A percentile compares a stretch with the other conserved stretches of the same genome.
Evolutionary conservation across 2,797 vertebrate genomes (phyloP).

Genomic region (Coranthus polyacanthus): DNA sequence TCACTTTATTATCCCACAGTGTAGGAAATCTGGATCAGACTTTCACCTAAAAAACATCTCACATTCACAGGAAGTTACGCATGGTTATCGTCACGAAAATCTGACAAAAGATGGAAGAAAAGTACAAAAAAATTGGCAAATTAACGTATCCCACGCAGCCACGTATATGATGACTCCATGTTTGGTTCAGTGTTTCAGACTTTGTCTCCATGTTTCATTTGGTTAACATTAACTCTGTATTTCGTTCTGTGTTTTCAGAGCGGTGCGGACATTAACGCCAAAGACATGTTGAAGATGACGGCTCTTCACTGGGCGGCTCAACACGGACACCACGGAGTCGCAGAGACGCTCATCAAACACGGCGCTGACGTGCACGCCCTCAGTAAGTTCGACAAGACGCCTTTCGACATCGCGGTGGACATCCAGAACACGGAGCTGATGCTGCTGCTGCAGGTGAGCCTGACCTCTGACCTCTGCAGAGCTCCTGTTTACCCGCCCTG

Average conservation of each 20-base stretch:
- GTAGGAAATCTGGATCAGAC: too few relatives aligned
- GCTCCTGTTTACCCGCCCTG: not conserved
- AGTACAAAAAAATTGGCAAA: too few relatives aligned
- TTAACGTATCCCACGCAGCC: too few relatives aligned
- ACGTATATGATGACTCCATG: too few relatives aligned
- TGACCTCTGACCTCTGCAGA: not conserved
- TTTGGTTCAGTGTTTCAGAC: too few relatives aligned
- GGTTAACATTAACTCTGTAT: too few relatives aligned
- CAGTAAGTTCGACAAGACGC: slow-evolving; percentile 94
- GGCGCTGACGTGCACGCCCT: slow-evolving; percentile 90
- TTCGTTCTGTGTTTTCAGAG: slow-evolving; percentile 83
- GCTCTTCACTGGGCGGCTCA: slow-evolving; percentile 94
- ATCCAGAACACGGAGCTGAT: slow-evolving; percentile 91
- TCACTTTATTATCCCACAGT: too few relatives aligned
- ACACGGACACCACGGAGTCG: slow-evolving; percentile 86
- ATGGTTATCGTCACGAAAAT: too few relatives aligned
- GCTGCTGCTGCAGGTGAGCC: slow-evolving; percentile 89
- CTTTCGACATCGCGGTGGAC: slow-evolving; percentile 92
- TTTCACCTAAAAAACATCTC: too few relatives aligned
- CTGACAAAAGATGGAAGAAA: too few relatives aligned
- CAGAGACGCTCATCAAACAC: slow-evolving; percentile 87
- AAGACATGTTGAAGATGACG: slow-evolving; percentile 96
- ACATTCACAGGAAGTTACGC: too few relatives aligned
- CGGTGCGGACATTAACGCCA: slow-evolving; percentile 93
- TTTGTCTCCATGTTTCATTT: not conserved